phyloP scores from a whole-genome alignment of 2,888 invertebrate species.

The Omphaloscelis lunosa region DNA sequence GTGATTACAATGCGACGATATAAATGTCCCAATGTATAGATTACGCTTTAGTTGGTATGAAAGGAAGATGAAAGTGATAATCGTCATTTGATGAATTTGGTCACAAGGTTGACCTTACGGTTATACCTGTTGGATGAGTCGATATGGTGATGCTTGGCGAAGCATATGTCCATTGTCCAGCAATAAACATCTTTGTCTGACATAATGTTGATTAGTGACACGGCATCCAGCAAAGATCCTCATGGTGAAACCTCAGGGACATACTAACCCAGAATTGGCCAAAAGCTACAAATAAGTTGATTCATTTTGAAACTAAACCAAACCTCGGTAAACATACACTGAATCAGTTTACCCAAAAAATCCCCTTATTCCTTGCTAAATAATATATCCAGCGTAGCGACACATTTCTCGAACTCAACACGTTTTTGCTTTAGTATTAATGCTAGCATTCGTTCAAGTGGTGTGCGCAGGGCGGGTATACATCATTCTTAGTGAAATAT shows the following conservation, averaged over 20 bases:
- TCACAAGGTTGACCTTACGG: not conserved
- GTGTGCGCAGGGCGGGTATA: slow-evolving; percentile 45
- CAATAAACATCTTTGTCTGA: not conserved
- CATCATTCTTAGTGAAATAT: slow-evolving; percentile 58
- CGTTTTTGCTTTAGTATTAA: slow-evolving; percentile 55
- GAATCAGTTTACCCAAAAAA: not conserved
- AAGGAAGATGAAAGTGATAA: not conserved
- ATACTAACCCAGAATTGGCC: not conserved
- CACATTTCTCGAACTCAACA: slow-evolving; percentile 41
- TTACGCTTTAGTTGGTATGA: not conserved
- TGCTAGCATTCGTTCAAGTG: slow-evolving; percentile 48
- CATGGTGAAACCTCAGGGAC: not conserved
- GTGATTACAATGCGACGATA: not conserved
- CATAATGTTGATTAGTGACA: not conserved
- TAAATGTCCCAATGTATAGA: not conserved
- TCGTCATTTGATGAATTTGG: not conserved
- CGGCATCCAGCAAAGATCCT: not conserved
- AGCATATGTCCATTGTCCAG: not conserved
- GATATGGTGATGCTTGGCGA: not conserved
- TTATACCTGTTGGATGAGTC: not conserved
- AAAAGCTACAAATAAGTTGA: not conserved
- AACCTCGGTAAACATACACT: not conserved
- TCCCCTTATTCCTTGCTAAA: slow-evolving; percentile 8
- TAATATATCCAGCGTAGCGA: slow-evolving; percentile 26
- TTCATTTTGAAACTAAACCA: not conserved